Conservation (phyloP, 2,797 vertebrate species). For the Mormyrops attenuatus region DNA sequence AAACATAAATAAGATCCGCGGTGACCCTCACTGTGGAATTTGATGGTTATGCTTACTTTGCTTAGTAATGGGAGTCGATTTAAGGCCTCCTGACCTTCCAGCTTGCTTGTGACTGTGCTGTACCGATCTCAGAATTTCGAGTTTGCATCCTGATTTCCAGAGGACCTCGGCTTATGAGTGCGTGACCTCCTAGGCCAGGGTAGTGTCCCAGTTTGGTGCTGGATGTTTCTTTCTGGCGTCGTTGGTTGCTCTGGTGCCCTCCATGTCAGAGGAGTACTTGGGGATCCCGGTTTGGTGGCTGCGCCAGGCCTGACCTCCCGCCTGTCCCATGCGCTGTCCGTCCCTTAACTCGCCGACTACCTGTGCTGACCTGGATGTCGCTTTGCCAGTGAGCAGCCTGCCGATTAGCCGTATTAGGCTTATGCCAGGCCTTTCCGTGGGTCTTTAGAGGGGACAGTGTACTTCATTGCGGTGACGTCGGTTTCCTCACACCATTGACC, state of each 20-base stretch:
- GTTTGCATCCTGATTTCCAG: background rate
- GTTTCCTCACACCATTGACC: background rate
- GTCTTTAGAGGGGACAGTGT: background rate
- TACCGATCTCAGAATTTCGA: background rate
- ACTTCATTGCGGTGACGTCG: background rate
- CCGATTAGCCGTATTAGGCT: background rate
- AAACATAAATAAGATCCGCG: background rate
- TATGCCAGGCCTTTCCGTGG: background rate
- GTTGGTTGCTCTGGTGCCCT: background rate
- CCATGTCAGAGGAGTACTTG: background rate
- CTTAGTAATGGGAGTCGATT: background rate
- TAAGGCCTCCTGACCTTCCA: background rate
- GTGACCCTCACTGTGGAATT: background rate
- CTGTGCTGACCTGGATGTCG: background rate
- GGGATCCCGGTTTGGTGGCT: background rate
- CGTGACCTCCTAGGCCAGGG: background rate
- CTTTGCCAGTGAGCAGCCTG: background rate
- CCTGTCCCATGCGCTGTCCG: background rate
- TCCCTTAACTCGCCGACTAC: background rate
- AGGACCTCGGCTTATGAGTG: background rate
- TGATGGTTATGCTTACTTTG: background rate
- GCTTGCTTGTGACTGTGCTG: background rate
- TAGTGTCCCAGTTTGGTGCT: background rate
- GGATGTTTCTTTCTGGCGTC: background rate
- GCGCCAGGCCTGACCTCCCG: background rate